phyloP scores from a whole-genome alignment of 2,797 vertebrate genomes.

The Dendrocincla fuliginosa region DNA sequence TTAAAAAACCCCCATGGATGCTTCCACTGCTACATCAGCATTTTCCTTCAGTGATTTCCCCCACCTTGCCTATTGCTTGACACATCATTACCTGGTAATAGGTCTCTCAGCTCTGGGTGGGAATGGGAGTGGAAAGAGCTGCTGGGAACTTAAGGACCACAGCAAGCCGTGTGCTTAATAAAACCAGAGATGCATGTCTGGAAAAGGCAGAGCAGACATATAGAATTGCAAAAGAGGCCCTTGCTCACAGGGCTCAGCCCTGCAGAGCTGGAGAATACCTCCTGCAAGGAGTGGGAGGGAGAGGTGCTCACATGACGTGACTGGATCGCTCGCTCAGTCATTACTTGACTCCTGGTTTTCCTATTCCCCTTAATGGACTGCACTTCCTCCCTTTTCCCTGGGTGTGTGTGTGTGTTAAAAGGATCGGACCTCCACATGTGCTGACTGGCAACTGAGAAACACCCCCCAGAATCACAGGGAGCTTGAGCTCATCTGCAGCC shows the following conservation, averaged over 20 bases:
- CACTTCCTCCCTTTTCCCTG: slow-evolving; percentile 35
- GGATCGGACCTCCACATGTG: slow-evolving; percentile 8
- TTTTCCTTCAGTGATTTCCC: neutral
- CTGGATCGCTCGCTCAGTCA: neutral
- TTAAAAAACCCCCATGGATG: neutral
- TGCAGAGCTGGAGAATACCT: neutral
- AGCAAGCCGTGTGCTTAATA: neutral
- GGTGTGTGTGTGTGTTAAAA: neutral
- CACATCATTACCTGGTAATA: slow-evolving; percentile 55
- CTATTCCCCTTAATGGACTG: slow-evolving; percentile 48
- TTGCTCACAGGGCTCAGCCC: neutral
- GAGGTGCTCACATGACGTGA: neutral
- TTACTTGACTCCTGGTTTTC: slow-evolving; percentile 57
- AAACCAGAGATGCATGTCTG: slow-evolving; percentile 50
- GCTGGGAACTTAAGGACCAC: slow-evolving; percentile 18
- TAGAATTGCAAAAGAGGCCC: slow-evolving; percentile 67
- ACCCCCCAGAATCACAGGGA: slow-evolving; percentile 50
- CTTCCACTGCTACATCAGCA: neutral
- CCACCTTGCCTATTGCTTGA: neutral
- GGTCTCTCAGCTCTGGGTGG: slow-evolving; percentile 24
- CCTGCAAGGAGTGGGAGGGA: slow-evolving; percentile 29
- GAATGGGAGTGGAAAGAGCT: neutral
- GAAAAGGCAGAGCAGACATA: slow-evolving; percentile 62
- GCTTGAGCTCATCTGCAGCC: slow-evolving; percentile 45
- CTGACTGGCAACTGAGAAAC: slow-evolving; percentile 29